Evolutionary conservation across 1,140 invertebrate species (phyloP).

Genomic region (Drosophila paulistorum): DNA sequence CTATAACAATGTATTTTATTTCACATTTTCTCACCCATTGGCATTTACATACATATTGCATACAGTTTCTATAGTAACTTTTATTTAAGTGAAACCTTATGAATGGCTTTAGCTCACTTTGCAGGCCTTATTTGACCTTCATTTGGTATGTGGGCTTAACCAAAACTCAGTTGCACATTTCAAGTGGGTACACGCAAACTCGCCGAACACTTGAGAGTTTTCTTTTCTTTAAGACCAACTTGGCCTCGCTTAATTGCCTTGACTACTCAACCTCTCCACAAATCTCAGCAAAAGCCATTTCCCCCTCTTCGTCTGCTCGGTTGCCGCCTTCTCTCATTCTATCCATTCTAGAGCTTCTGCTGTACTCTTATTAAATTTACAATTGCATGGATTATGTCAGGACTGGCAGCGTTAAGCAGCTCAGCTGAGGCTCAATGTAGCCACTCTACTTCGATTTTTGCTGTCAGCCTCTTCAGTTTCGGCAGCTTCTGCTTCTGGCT

Average conservation of each 20-base stretch:
- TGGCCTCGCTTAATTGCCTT: slow-evolving; percentile 61
- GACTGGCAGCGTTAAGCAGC: slow-evolving; percentile 73
- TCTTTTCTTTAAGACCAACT: slow-evolving; percentile 38
- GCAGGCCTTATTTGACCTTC: slow-evolving; percentile 37
- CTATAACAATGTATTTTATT: neutral
- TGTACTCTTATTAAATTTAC: slow-evolving; percentile 75
- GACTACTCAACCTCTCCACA: slow-evolving; percentile 43
- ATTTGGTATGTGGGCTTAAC: slow-evolving; percentile 18
- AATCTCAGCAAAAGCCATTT: slow-evolving; percentile 18
- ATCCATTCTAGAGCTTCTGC: slow-evolving; percentile 4
- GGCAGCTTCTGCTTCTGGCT: neutral
- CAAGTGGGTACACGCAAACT: slow-evolving; percentile 16
- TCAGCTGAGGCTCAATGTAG: slow-evolving; percentile 76
- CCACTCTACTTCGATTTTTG: slow-evolving; percentile 76
- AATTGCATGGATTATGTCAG: slow-evolving; percentile 79
- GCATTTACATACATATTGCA: neutral
- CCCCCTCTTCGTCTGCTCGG: slow-evolving; percentile 6
- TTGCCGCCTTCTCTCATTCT: neutral
- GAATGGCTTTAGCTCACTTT: slow-evolving; percentile 12
- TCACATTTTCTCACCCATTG: neutral
- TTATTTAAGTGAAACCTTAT: slow-evolving; percentile 19
- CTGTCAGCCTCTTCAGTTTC: slow-evolving; percentile 45
- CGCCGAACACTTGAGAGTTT: slow-evolving; percentile 50
- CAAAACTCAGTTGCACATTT: slow-evolving; percentile 10
- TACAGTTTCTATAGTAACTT: slow-evolving; percentile 16